A percentile compares a stretch with the other conserved stretches of the same genome.
phyloP scores from a whole-genome alignment of 2,888 invertebrate species.

The Idaea biselata region DNA sequence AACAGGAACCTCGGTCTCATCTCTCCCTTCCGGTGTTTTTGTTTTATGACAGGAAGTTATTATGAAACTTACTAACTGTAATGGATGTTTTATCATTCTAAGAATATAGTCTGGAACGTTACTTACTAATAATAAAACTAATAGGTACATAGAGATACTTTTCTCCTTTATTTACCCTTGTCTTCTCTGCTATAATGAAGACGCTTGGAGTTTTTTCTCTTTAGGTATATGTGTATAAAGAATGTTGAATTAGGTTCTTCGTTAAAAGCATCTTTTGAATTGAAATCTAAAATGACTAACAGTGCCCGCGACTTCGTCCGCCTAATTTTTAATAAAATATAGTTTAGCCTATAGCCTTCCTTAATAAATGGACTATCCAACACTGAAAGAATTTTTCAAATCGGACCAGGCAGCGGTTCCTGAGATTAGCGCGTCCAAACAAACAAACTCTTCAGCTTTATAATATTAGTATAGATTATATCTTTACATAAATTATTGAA shows the following conservation, averaged over 20 bases:
- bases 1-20: neutral
- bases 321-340: no score
- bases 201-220: neutral
- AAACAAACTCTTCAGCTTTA: no score
- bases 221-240: neutral
- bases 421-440: no score
- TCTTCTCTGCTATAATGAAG: neutral
- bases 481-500: neutral
- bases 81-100: constrained; percentile 11
- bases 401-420: no score
- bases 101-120: neutral
- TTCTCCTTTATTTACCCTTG: neutral
- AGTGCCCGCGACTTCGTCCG: no score
- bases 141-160: neutral
- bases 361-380: no score
- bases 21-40: constrained; percentile 9
- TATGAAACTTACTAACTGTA: constrained; percentile 2
- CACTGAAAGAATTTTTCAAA: no score
- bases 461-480: no score
- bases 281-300: neutral
- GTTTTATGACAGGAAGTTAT: constrained; percentile 13
- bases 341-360: no score
- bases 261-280: neutral
- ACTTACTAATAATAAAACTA: neutral
- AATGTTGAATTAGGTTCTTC: neutral